phyloP scores from a whole-genome alignment of 2,888 invertebrate genomes.

The Catocala nupta region DNA sequence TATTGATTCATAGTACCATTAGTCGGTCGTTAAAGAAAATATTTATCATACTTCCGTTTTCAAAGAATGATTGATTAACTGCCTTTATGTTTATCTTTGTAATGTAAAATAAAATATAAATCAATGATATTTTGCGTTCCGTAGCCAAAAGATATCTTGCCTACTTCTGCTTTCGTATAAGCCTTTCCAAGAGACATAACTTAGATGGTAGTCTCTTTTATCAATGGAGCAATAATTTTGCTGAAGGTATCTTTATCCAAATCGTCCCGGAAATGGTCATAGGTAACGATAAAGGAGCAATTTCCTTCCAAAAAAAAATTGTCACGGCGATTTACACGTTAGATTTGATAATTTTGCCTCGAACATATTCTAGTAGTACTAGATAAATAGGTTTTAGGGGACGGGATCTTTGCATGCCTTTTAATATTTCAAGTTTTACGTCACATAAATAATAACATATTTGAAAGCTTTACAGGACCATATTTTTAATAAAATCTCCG shows the following conservation, averaged over 20 bases:
- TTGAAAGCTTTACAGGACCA: background rate
- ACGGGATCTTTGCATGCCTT: conserved; percentile 20
- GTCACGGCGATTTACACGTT: conserved; percentile 21
- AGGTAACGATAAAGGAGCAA: conserved; percentile 15
- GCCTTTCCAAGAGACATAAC: background rate
- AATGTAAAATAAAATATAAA: conserved; percentile 56
- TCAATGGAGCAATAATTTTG: conserved; percentile 22
- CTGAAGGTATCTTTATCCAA: conserved; percentile 11
- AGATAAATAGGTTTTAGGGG: conserved; percentile 17
- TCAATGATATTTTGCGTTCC: conserved; percentile 45
- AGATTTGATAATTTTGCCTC: conserved; percentile 12
- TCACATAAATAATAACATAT: conserved; percentile 4
- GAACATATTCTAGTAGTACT: conserved; percentile 14
- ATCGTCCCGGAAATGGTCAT: conserved; percentile 13
- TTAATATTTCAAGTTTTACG: conserved; percentile 5
- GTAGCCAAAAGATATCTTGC: conserved; percentile 19
- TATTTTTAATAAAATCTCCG: conserved; percentile 5
- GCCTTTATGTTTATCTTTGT: conserved; percentile 62
- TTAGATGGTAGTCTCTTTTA: conserved; percentile 10
- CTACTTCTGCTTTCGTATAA: background rate
- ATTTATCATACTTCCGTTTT: conserved; percentile 58
- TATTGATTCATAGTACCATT: conserved; percentile 36
- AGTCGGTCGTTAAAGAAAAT: conserved; percentile 55
- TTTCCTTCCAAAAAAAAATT: conserved; percentile 23
- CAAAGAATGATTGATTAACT: conserved; percentile 61